These are phyloP conservation scores for Orthosia cruda DNA, from an alignment of 2,888 invertebrate genomes.

Conservation along the genomic window DNA sequence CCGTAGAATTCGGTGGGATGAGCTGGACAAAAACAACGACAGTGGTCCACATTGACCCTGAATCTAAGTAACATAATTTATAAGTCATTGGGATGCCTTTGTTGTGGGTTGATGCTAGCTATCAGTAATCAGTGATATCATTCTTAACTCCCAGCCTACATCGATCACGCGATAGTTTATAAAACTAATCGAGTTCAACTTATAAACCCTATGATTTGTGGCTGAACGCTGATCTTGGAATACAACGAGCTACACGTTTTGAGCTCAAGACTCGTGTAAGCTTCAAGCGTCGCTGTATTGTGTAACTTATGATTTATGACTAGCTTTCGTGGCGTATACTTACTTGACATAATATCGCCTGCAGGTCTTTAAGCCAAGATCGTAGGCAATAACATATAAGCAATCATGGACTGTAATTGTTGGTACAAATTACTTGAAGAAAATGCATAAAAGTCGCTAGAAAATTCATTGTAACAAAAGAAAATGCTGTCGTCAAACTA, in stretches of 20 bases:
- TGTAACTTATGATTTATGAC: constrained; percentile 44
- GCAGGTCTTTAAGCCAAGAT: constrained; percentile 13
- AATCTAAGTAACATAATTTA: background rate
- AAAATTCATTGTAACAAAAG: background rate
- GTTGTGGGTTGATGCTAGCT: background rate
- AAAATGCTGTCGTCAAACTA: background rate
- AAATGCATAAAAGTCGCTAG: background rate
- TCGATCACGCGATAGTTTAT: background rate
- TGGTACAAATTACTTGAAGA: background rate
- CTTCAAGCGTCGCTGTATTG: constrained; percentile 39
- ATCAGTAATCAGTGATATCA: background rate
- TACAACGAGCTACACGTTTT: constrained; percentile 2
- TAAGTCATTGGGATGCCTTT: too few species aligned
- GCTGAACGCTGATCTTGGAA: background rate
- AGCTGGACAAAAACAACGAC: background rate
- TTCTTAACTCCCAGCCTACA: background rate
- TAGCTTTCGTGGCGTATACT: constrained; percentile 7
- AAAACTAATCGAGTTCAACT: constrained; percentile 9
- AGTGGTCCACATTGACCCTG: background rate
- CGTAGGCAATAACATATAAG: background rate
- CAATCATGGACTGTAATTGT: background rate
- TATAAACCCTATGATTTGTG: constrained; percentile 11
- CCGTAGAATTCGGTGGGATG: too few species aligned
- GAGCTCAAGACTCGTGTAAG: constrained; percentile 31
- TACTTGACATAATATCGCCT: constrained; percentile 5